A percentile compares a stretch with the other conserved stretches of the same genome.
Conservation (phyloP, 2,113 vertebrate species). For the Danionella cerebrum region DNA sequence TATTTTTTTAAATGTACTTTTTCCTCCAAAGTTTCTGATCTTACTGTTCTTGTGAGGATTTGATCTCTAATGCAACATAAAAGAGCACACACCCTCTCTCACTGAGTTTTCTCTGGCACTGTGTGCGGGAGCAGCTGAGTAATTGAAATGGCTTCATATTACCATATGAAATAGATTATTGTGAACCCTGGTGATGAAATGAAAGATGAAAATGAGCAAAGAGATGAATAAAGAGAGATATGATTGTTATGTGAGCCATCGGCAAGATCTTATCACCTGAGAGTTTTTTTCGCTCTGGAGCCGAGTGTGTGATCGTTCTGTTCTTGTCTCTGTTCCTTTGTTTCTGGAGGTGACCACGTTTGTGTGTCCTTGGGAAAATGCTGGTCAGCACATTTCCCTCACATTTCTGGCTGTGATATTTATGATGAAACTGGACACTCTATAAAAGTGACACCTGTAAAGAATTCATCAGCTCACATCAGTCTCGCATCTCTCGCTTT, state of each 20-base stretch:
- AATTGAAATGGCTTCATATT: conserved; percentile 26
- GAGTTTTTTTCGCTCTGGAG: background rate
- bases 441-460: conserved; percentile 6
- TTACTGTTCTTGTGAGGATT: no score
- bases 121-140: conserved; percentile 10
- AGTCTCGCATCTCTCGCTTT: background rate
- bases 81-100: background rate
- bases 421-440: background rate
- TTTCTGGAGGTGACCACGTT: background rate
- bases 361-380: conserved; percentile 29
- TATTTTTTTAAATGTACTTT: no score
- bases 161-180: conserved; percentile 27
- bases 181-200: conserved; percentile 10
- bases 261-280: background rate
- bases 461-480: conserved; percentile 9
- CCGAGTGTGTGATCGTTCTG: no score
- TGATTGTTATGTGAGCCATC: conserved; percentile 14
- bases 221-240: background rate
- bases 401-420: background rate
- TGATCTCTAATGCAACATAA: no score
- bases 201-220: conserved; percentile 18
- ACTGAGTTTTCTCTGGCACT: background rate
- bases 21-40: no score
- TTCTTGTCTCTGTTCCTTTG: background rate
- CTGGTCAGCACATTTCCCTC: conserved; percentile 10